phyloP scores from a whole-genome alignment of 2,113 vertebrate species.

The Tragelaphus imberbis region DNA sequence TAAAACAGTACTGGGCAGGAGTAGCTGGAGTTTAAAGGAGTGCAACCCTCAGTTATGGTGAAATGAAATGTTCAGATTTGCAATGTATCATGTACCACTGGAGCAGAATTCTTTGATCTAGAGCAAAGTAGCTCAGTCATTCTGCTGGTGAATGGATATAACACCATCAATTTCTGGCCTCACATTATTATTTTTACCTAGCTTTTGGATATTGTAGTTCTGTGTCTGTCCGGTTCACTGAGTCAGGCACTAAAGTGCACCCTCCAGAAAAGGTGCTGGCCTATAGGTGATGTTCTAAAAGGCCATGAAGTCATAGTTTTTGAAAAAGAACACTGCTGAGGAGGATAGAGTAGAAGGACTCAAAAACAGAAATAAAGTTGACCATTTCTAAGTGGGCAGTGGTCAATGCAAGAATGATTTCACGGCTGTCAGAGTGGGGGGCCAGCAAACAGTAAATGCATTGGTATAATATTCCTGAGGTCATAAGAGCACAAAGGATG shows the following conservation, averaged over 20 bases:
- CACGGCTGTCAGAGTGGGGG: neutral
- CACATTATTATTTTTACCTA: neutral
- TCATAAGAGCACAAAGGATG: neutral
- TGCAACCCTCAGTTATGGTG: neutral
- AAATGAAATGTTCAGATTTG: neutral
- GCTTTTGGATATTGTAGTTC: neutral
- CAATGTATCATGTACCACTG: neutral
- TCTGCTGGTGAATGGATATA: neutral
- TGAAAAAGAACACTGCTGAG: neutral
- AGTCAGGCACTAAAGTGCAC: neutral
- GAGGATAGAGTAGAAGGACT: neutral
- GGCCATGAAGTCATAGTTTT: neutral
- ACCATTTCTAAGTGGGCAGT: neutral
- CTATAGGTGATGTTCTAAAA: neutral
- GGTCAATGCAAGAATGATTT: neutral
- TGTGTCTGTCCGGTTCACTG: neutral
- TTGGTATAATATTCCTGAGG: neutral
- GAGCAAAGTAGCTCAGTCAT: neutral
- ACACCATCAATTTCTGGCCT: neutral
- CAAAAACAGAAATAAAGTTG: neutral
- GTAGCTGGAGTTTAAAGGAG: neutral
- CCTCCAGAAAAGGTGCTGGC: neutral
- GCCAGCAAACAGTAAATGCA: neutral
- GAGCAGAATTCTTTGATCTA: neutral
- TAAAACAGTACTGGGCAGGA: neutral